These are phyloP conservation scores for Pseudomyrmex sp. DNA, from an alignment of 1,140 invertebrate species.

Conservation along the genomic window DNA sequence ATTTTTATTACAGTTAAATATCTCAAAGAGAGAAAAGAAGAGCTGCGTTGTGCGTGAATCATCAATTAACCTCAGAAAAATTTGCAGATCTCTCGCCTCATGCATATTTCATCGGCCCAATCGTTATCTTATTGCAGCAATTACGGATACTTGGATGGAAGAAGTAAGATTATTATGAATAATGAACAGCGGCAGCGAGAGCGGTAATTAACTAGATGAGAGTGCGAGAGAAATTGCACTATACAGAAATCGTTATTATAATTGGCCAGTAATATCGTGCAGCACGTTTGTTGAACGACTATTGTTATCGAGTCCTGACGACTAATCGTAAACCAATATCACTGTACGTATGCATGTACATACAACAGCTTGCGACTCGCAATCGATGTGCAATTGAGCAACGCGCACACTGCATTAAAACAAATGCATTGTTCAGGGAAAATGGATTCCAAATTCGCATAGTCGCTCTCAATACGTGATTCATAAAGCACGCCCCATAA, in stretches of 20 bases:
- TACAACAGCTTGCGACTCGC: slow-evolving; percentile 10
- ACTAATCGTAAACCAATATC: slow-evolving; percentile 52
- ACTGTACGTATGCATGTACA: not conserved
- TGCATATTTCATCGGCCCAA: not conserved
- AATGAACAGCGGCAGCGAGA: not conserved
- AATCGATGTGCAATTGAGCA: slow-evolving; percentile 53
- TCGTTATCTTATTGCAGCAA: not conserved
- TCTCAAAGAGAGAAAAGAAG: too few species aligned
- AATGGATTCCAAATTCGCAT: slow-evolving; percentile 21
- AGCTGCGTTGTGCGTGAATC: too few species aligned
- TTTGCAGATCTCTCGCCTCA: not conserved
- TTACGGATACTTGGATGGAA: not conserved
- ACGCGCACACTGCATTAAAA: slow-evolving; percentile 43
- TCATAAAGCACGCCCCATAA: slow-evolving; percentile 8
- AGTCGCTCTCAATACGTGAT: slow-evolving; percentile 34
- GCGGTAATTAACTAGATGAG: slow-evolving; percentile 6
- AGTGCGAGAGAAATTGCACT: not conserved
- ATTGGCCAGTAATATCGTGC: slow-evolving; percentile 32
- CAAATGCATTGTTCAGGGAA: slow-evolving; percentile 27
- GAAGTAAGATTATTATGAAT: not conserved
- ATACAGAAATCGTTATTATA: slow-evolving; percentile 36
- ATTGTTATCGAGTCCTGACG: slow-evolving; percentile 31
- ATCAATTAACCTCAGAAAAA: slow-evolving; percentile 1
- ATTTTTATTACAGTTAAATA: not conserved
- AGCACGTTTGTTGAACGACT: slow-evolving; percentile 19